Percentiles rank a stretch among this genome's conserved stretches.
These are phyloP conservation scores for Sycophila texana DNA, from an alignment of 2,888 invertebrate genomes.

Conservation along the genomic window DNA sequence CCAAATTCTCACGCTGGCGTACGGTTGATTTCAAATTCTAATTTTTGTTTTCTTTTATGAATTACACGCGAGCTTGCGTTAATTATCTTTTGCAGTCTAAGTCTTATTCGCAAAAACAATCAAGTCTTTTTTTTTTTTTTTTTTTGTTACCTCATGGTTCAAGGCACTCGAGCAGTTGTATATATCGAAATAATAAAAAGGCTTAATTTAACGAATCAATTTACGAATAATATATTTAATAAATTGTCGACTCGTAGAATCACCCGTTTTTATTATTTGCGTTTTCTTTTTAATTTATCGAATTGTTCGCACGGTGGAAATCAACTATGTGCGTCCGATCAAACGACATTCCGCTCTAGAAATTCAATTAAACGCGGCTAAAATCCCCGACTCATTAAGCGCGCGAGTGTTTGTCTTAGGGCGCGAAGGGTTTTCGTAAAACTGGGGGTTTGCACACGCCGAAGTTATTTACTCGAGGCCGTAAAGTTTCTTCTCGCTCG, in stretches of 20 bases:
- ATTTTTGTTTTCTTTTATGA: background rate
- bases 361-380: constrained; percentile 49
- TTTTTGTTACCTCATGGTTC: no score
- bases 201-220: no score
- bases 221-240: no score
- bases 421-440: constrained; percentile 49
- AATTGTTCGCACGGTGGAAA: background rate
- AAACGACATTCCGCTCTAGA: constrained; percentile 22
- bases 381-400: constrained; percentile 29
- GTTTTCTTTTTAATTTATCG: no score
- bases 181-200: no score
- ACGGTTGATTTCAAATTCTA: background rate
- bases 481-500: constrained; percentile 62
- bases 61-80: background rate
- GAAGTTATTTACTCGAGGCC: constrained; percentile 72
- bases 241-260: no score
- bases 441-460: constrained; percentile 43
- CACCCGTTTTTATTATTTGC: no score
- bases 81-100: no score
- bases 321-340: constrained; percentile 38
- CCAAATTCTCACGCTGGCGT: background rate
- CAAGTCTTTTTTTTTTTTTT: no score
- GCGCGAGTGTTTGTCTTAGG: constrained; percentile 47
- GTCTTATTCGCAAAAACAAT: no score
- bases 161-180: no score